phyloP scores from a whole-genome alignment of 1,140 invertebrate genomes.

The Magallana ariakensis region DNA sequence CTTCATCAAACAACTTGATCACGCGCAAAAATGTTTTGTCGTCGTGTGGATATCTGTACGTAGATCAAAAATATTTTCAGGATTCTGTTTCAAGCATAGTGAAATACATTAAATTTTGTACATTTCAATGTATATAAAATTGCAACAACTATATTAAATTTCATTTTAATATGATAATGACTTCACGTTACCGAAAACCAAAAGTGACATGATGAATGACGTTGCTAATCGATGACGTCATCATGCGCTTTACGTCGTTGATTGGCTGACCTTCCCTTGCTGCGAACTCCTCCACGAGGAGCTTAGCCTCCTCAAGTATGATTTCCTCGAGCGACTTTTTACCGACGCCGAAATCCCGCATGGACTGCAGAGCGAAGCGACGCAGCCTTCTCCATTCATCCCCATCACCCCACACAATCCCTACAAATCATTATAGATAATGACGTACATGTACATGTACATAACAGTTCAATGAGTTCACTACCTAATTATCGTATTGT shows the following conservation, averaged over 20 bases:
- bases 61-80: neutral
- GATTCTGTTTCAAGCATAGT: no score
- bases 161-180: no score
- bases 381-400: conserved; percentile 88
- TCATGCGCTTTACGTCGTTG: conserved; percentile 36
- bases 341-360: conserved; percentile 88
- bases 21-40: conserved; percentile 10
- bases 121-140: no score
- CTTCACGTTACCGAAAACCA: conserved; percentile 46
- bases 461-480: no score
- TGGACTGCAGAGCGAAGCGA: conserved; percentile 85
- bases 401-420: conserved; percentile 71
- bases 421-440: neutral
- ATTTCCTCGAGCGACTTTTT: conserved; percentile 86
- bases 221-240: conserved; percentile 50
- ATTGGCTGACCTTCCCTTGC: conserved; percentile 1
- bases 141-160: no score
- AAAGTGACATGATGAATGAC: conserved; percentile 51
- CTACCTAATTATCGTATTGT: no score
- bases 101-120: no score
- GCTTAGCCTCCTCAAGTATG: conserved; percentile 83
- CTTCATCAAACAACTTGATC: neutral
- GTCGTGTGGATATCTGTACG: neutral
- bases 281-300: conserved; percentile 28
- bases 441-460: no score